Conservation (phyloP, 2,888 invertebrate genomes). For the Microdon myrmicae region DNA sequence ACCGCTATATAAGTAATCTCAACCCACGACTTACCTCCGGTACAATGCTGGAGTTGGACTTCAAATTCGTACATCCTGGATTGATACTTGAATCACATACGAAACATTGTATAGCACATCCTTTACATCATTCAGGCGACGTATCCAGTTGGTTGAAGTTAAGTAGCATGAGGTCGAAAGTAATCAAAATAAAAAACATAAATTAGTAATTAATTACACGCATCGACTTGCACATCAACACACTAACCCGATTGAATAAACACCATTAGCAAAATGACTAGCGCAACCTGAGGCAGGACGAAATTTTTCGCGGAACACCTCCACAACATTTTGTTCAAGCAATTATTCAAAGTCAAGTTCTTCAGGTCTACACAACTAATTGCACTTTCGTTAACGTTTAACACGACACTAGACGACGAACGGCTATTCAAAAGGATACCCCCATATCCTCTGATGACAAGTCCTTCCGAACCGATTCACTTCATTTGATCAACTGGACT, state of each 20-base stretch:
- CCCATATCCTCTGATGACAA: conserved; percentile 5
- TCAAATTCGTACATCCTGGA: conserved; percentile 68
- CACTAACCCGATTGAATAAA: conserved; percentile 46
- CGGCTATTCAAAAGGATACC: conserved; percentile 13
- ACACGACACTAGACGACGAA: conserved; percentile 21
- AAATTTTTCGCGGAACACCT: conserved; percentile 33
- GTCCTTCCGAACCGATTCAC: conserved; percentile 37
- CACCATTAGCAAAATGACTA: conserved; percentile 21
- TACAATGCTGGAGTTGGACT: conserved; percentile 60
- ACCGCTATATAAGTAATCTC: too few species aligned
- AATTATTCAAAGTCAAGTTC: neutral
- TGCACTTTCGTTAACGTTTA: too few species aligned
- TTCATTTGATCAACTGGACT: conserved; percentile 36
- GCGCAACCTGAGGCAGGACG: conserved; percentile 13
- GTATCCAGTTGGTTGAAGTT: conserved; percentile 1
- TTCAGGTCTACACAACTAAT: neutral
- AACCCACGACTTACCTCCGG: conserved; percentile 60
- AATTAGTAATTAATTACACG: conserved; percentile 15
- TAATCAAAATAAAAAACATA: conserved; percentile 11
- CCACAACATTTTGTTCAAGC: conserved; percentile 38
- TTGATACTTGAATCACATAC: conserved; percentile 70
- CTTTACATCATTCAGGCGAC: conserved; percentile 55
- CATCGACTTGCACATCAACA: conserved; percentile 1
- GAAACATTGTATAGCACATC: conserved; percentile 69
- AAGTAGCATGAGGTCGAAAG: conserved; percentile 11